These are phyloP conservation scores for Pleuronectes platessa DNA, from an alignment of 2,113 vertebrate genomes.

Conservation along the genomic window DNA sequence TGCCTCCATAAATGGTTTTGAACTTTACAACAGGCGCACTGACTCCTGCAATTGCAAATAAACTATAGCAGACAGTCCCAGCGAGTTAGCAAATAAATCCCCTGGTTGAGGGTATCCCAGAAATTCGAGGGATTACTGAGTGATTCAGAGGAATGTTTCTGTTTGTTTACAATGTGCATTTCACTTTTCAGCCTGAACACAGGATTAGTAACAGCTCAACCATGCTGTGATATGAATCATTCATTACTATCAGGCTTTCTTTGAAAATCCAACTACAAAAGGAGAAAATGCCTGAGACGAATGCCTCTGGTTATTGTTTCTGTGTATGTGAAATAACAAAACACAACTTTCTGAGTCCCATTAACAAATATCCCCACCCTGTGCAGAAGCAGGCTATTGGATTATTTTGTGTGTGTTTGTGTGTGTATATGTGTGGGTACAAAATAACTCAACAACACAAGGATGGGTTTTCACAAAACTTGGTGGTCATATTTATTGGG, in stretches of 20 bases:
- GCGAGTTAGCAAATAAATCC: background rate
- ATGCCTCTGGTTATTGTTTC: background rate
- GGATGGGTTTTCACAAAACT: too few relatives aligned
- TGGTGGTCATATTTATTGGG: too few relatives aligned
- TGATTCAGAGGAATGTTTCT: background rate
- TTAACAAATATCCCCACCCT: too few relatives aligned
- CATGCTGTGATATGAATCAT: background rate
- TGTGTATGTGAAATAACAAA: background rate
- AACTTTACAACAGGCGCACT: constrained; percentile 20
- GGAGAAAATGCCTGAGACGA: background rate
- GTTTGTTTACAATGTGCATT: constrained; percentile 1
- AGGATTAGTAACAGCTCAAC: background rate
- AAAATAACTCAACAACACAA: too few relatives aligned
- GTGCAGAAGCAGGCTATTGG: too few relatives aligned
- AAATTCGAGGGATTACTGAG: background rate
- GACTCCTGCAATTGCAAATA: constrained; percentile 15
- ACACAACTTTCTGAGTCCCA: too few relatives aligned
- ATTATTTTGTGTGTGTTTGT: too few relatives aligned
- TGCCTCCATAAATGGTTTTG: constrained; percentile 37
- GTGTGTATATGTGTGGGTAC: too few relatives aligned
- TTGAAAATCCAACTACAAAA: background rate
- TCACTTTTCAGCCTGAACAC: background rate
- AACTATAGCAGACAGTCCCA: background rate
- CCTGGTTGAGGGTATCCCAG: background rate
- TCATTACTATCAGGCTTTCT: background rate